Conservation (phyloP, 2,113 vertebrate genomes). For the Notiomystis cincta region DNA sequence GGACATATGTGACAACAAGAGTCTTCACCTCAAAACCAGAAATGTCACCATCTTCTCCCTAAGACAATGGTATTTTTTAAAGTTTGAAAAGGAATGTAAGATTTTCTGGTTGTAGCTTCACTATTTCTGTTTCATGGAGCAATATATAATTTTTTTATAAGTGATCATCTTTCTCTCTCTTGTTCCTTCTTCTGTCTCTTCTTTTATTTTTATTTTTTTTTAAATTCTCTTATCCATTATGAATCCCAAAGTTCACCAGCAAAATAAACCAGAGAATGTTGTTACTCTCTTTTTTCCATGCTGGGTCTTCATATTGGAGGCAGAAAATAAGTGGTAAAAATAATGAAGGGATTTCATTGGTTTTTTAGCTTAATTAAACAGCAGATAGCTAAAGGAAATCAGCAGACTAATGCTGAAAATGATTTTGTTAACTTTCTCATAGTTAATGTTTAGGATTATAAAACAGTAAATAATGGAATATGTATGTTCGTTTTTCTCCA, state of each 20-base stretch:
- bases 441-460: neutral
- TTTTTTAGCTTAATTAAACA: neutral
- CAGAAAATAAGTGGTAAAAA: neutral
- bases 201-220: neutral
- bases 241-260: neutral
- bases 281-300: neutral
- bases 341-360: neutral
- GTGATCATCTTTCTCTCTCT: neutral
- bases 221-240: neutral
- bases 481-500: neutral
- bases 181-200: neutral
- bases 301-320: neutral
- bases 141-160: neutral
- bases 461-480: neutral
- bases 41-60: neutral
- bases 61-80: neutral
- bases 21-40: neutral
- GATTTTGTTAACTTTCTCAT: neutral
- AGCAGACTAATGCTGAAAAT: neutral
- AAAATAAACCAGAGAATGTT: neutral
- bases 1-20: fast-evolving
- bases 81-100: neutral
- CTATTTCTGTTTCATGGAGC: neutral
- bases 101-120: neutral
- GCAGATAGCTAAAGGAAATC: neutral